Evolutionary conservation across 2,113 vertebrate species (phyloP), one percentile per base, ranked within the genome.

Genomic region (Cochlearius cochlearius): DNA sequence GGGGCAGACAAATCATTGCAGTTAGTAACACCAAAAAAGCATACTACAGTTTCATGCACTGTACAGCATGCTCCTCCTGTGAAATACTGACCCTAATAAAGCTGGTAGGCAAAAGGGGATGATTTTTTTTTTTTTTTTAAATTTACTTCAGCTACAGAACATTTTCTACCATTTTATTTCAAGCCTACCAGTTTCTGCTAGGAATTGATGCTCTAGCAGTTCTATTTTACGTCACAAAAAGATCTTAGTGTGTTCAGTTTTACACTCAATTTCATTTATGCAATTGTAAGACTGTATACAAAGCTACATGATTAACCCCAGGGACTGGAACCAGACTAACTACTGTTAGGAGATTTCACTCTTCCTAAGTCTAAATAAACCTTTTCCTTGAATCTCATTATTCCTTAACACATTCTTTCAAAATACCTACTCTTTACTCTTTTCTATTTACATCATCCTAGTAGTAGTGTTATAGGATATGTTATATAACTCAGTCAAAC

Each of bases 61-160:
- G 18, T 41, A 80, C 12, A 50, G 34, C 11, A 30, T 0, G 0
- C 7, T 83, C 7, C 23, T 88, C 26, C 38, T 32, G 23, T 9
- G 5, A 78, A 29, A 58, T 22, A 50, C 1, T 39, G 21, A 64
- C 38, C 8, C 17, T 71, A 34, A 34, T 74, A 82, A 78, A 67
- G 30, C 8, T 56, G 23, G 12, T 10, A 76, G n/a, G 29, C 12
- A 79, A 79, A 88, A 85, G 18, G 6, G 20, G 1, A 43, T 43
- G 15, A 26, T n/a, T 15, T 52, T 39, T 43, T n/a, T n/a, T 38
- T 62, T 81, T 72, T 52, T 56, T n/a, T 38, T 7, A 4, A 14
- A 49, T 47, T 73, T 58, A 72, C 21, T 63, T 79, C 74, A 38
- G 39, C 25, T 27, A 12, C 8, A 80, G 23, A 73, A 45, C 1